Conservation (phyloP, 2,888 invertebrate species). For the Acholoe squamosa region DNA sequence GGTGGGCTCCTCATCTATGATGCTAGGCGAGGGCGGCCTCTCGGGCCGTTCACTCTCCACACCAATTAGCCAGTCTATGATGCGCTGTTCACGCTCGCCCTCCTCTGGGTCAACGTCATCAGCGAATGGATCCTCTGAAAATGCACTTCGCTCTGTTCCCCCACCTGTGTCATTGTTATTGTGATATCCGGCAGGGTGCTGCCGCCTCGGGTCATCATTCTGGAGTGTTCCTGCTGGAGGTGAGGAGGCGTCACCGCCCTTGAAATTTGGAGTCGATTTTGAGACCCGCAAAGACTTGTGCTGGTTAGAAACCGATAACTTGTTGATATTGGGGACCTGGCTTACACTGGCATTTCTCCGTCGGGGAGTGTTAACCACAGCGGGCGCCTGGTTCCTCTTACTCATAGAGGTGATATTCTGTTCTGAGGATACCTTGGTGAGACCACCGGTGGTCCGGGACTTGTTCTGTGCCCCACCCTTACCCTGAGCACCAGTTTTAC, state of each 20-base stretch:
- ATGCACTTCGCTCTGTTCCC: not conserved
- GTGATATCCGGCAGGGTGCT: not conserved
- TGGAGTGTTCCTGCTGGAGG: not conserved
- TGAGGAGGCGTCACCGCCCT: not conserved
- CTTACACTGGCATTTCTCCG: not conserved
- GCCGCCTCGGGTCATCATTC: not conserved
- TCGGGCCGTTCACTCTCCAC: constrained; percentile 59
- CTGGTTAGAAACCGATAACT: not conserved
- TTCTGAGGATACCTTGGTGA: not conserved
- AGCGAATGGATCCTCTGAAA: not conserved
- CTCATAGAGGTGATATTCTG: constrained; percentile 29
- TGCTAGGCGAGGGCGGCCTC: constrained; percentile 68
- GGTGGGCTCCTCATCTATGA: constrained; percentile 71
- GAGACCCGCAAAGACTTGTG: not conserved
- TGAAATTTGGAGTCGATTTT: constrained; percentile 38
- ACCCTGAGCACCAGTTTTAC: not conserved
- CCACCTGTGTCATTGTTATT: not conserved
- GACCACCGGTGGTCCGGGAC: not conserved
- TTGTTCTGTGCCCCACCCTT: not conserved
- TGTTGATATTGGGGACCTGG: not conserved
- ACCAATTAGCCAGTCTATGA: constrained; percentile 66
- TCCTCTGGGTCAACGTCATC: constrained; percentile 56
- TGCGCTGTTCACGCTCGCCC: constrained; percentile 62
- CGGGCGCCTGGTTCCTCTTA: not conserved
- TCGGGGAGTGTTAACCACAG: not conserved